A percentile compares a stretch with the other conserved stretches of the same genome.
phyloP scores from a whole-genome alignment of 1,140 invertebrate genomes.

The Gonioctena quinquepunctata region DNA sequence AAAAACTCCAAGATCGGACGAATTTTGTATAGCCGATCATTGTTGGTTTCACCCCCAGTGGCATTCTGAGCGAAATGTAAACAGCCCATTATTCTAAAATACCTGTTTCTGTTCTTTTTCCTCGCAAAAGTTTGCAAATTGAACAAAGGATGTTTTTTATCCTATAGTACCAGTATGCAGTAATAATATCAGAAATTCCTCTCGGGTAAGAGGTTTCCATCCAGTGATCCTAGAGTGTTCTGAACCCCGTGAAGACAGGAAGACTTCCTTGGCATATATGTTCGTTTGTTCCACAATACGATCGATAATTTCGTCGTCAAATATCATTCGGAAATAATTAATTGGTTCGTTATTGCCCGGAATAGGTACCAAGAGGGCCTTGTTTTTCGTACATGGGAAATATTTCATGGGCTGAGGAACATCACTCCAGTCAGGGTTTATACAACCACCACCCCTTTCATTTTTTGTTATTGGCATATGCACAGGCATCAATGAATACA shows the following conservation, averaged over 20 bases:
- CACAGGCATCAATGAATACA: too few relatives aligned
- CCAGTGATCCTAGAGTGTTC: background rate
- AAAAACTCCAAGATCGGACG: slow-evolving; percentile 31
- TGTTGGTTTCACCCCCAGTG: background rate
- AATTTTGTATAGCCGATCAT: slow-evolving; percentile 30
- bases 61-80: slow-evolving; percentile 29
- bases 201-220: background rate
- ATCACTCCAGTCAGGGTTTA: background rate
- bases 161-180: background rate
- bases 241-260: background rate
- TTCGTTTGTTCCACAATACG: background rate
- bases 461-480: too few relatives aligned
- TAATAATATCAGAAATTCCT: background rate
- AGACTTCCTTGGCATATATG: background rate
- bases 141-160: background rate
- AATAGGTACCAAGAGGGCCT: background rate
- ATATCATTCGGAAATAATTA: background rate
- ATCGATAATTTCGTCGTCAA: background rate
- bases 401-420: background rate
- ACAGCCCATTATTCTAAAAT: slow-evolving; percentile 31
- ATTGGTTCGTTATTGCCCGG: background rate
- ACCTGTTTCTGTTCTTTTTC: slow-evolving; percentile 10
- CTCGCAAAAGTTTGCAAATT: background rate
- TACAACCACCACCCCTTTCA: too few relatives aligned
- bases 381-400: background rate